These are phyloP conservation scores for Pungitius pungitius DNA, from an alignment of 2,113 vertebrate genomes.

Conservation along the genomic window DNA sequence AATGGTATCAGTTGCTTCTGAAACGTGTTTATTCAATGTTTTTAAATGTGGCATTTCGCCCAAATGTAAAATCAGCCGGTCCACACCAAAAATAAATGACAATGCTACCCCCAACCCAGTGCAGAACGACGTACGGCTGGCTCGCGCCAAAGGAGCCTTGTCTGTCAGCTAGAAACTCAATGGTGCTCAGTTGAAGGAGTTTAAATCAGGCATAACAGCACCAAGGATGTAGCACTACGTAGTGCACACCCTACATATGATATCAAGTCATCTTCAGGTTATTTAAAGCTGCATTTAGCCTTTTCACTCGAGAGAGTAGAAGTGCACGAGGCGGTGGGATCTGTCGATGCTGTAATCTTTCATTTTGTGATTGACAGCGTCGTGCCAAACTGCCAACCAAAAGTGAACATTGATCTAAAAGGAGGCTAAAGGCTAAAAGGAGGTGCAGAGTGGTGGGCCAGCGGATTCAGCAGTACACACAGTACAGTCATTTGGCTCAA, in stretches of 20 bases:
- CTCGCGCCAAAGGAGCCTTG: neutral
- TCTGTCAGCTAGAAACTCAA: too few relatives aligned
- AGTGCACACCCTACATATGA: neutral
- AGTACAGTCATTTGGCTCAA: neutral
- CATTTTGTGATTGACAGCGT: neutral
- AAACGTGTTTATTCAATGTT: conserved; percentile 18
- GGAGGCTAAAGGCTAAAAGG: neutral
- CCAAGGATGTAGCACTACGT: neutral
- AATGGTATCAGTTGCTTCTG: conserved; percentile 39
- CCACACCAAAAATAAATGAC: too few relatives aligned
- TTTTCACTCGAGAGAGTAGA: neutral
- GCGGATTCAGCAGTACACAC: neutral
- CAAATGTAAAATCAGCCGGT: too few relatives aligned
- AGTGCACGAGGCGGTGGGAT: neutral
- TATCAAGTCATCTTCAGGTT: neutral
- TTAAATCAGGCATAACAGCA: neutral
- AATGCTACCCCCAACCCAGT: too few relatives aligned
- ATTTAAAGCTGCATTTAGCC: neutral
- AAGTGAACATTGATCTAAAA: neutral
- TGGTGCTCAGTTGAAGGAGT: neutral
- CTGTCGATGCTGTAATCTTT: neutral
- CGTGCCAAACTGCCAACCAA: neutral
- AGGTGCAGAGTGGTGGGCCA: neutral
- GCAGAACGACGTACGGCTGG: neutral
- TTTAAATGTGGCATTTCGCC: too few relatives aligned